Conservation (phyloP, 1,140 invertebrate species). For the Philaenus spumarius region DNA sequence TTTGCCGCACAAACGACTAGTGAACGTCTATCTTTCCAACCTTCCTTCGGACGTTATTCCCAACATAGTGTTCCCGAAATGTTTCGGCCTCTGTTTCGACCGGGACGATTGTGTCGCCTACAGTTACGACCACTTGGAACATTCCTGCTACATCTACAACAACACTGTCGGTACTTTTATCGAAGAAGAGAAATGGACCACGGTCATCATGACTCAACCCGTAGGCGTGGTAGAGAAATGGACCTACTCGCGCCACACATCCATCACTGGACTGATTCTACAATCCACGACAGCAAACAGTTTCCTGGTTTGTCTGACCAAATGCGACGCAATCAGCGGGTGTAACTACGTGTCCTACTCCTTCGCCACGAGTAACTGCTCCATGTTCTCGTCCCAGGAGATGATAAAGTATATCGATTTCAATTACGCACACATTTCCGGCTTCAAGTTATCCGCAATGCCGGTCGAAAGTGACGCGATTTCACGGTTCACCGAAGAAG, state of each 20-base stretch:
- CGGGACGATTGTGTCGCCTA: slow-evolving; percentile 8
- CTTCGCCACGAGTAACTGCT: not conserved
- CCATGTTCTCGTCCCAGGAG: not conserved
- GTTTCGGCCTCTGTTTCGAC: slow-evolving; percentile 11
- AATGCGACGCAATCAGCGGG: not conserved
- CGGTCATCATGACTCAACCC: slow-evolving; percentile 17
- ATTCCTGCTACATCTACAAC: slow-evolving; percentile 8
- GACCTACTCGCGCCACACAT: slow-evolving; percentile 11
- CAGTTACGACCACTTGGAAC: slow-evolving; percentile 4
- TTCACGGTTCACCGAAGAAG: not conserved
- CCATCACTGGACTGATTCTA: not conserved
- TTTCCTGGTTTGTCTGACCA: slow-evolving; percentile 7
- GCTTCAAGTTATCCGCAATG: slow-evolving; percentile 2
- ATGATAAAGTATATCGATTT: slow-evolving; percentile 9
- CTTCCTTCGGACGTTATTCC: not conserved
- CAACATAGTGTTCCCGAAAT: slow-evolving; percentile 10
- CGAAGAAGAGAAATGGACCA: slow-evolving; percentile 12
- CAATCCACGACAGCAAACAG: not conserved
- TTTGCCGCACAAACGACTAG: too few relatives aligned
- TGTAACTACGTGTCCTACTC: slow-evolving; percentile 11
- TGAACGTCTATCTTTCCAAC: slow-evolving; percentile 10
- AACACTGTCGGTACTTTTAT: slow-evolving; percentile 5
- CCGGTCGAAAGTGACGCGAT: not conserved
- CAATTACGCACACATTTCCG: not conserved
- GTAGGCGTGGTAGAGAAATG: slow-evolving; percentile 8